phyloP scores from a whole-genome alignment of 92 coral and sea anemone species.

The Hydrozoanthus gracilis region DNA sequence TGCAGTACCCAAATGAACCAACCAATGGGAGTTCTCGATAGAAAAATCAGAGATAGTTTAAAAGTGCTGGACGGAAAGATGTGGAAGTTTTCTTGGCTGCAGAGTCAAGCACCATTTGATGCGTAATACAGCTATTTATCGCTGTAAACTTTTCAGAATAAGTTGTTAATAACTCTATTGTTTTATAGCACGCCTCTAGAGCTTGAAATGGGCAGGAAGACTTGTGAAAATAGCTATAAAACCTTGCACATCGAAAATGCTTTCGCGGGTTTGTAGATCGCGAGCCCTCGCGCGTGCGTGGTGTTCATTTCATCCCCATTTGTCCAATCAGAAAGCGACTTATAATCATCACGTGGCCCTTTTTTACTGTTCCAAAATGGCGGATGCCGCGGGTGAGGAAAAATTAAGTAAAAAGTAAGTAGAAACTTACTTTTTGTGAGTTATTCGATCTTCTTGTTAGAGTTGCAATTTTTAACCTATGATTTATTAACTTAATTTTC shows the following conservation, averaged over 20 bases:
- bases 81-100: neutral
- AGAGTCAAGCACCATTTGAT: neutral
- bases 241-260: conserved; percentile 38
- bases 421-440: neutral
- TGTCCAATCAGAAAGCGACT: conserved; percentile 69
- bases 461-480: neutral
- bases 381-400: conserved; percentile 89
- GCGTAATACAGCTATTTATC: neutral
- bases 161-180: neutral
- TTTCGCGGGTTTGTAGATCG: conserved; percentile 69
- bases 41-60: neutral
- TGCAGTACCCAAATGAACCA: neutral
- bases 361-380: conserved; percentile 75
- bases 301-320: conserved; percentile 57
- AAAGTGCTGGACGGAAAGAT: neutral
- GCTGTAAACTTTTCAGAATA: neutral
- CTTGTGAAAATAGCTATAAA: neutral
- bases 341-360: conserved; percentile 63
- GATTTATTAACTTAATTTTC: conserved; percentile 2
- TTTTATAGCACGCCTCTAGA: neutral
- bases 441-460: neutral
- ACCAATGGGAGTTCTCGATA: conserved; percentile 19
- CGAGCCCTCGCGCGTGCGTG: conserved; percentile 69
- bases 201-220: neutral
- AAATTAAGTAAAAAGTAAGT: conserved; percentile 93